Base-by-base conservation (phyloP, 2,797 vertebrate genomes). In the Mallotus villosus region DNA sequence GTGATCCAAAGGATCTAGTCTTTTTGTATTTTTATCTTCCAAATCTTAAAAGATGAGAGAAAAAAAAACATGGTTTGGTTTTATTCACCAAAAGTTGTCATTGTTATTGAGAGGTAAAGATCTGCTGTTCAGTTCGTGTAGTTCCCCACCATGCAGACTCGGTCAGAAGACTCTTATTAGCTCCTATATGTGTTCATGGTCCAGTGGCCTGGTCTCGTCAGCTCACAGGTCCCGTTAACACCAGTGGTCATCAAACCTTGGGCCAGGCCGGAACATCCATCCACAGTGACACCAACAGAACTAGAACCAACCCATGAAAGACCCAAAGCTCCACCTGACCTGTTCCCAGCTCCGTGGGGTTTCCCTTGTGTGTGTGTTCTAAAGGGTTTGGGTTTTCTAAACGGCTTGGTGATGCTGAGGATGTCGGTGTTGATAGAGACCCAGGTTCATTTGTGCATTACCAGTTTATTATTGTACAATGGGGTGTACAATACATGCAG, bases 371-470 rank as follows among this genome's bases (percentile, higher is more conserved):
- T 91, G 95, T 93, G 92, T 69, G 78, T 78, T 67, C 74, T 70
- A 63, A 94, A 66, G 92, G 89, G 91, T 91, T 91, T 90, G 92
- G 66, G 41, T 71, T 72, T 75, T 62, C 63, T 74, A 72, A 93
- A 92, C 93, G 91, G 91, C 91, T 5, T n/a, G 63, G 77, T 70
- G 16, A 49, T 25, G 41, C 37, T n/a, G 11, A 74, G 75, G 81
- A 93, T 91, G 76, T 87, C 88, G 95, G 93, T 92, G 90, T 95
- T 94, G 94, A 93, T 46, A 93, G 94, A 94, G 93, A 94, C 81
- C 93, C 93, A 92, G 89, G 89, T 94, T 95, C 93, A 94, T 97
- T 97, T 96, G 94, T 97, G 94, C 95, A 95, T 98, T 97, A 95
- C 93, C 93, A 94, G 93, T 96, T 95, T 46, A 12, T 92, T 95